Base-by-base conservation (phyloP, 2,888 invertebrate species). In the Anticlea derivata region DNA sequence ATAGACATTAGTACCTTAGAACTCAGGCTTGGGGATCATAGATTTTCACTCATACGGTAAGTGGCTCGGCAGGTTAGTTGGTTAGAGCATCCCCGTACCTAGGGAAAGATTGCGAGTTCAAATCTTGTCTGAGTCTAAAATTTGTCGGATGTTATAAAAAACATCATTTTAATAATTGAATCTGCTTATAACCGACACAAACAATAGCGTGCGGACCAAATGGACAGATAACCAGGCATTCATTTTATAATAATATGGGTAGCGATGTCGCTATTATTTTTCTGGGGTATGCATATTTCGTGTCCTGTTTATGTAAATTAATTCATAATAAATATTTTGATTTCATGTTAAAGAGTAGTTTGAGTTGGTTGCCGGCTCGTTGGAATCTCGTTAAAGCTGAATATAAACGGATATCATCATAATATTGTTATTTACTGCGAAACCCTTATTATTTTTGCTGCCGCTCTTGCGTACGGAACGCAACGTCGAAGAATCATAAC, bases 271-370 rank as follows among this genome's bases (percentile, higher is more conserved):
- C 52, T 54, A 58, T 58, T 54, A 60, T 60, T 55, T 66, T 67
- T 69, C 66, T 67, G 65, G 66, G 71, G 71, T 73, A 75, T 80
- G 78, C 78, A 80, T 82, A 81, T 79, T 78, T 77, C 66, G 70
- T 73, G 60, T 63, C 65, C 76, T 82, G 73, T 72, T 85, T 86
- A 86, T 86, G 84, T 80, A 86, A 87, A 87, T 86, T 74, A 77
- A 85, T 86, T 84, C 86, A 84, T 83, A 85, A 82, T 83, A 86
- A 83, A 86, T 86, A 87, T 88, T 86, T 83, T 85, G 83, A 83
- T 84, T 81, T 74, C 73, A 77, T 74, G 74, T 75, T 85, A 86
- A 86, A 86, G 80, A 86, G 83, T 82, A 80, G 81, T 80, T 78
- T 71, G 73, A 77, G 74, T 73, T 66, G 73, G 65, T 75, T 74